Conservation (phyloP, 2,888 invertebrate genomes). For the Ypsolopha scabrella region DNA sequence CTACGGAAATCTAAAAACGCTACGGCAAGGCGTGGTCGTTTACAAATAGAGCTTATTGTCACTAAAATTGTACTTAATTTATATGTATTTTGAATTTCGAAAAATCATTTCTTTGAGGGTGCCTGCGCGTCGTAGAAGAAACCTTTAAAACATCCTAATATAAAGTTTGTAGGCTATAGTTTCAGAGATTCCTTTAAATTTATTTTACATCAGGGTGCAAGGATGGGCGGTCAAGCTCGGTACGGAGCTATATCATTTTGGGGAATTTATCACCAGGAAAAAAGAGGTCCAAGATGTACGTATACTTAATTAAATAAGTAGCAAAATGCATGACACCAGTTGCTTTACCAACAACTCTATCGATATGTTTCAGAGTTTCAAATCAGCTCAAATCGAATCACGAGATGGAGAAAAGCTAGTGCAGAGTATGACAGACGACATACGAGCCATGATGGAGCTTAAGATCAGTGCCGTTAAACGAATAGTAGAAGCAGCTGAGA, state of each 20-base stretch:
- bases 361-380: constrained; percentile 74
- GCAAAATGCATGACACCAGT: background rate
- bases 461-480: constrained; percentile 90
- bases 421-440: constrained; percentile 85
- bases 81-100: no score
- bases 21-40: no score
- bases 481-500: constrained; percentile 90
- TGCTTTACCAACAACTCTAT: background rate
- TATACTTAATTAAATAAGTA: constrained; percentile 12
- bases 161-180: no score
- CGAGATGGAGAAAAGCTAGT: constrained; percentile 84
- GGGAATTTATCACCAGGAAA: constrained; percentile 83
- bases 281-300: constrained; percentile 83
- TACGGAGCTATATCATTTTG: constrained; percentile 83
- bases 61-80: no score
- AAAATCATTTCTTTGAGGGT: no score
- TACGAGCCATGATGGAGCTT: constrained; percentile 88
- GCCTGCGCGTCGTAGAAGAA: no score
- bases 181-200: background rate
- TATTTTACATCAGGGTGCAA: constrained; percentile 71
- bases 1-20: no score
- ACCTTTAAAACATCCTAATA: no score
- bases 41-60: no score
- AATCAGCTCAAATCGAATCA: constrained; percentile 79
- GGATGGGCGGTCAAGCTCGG: constrained; percentile 87